phyloP scores from a whole-genome alignment of 2,797 vertebrate species.

The Labeo calbasu region DNA sequence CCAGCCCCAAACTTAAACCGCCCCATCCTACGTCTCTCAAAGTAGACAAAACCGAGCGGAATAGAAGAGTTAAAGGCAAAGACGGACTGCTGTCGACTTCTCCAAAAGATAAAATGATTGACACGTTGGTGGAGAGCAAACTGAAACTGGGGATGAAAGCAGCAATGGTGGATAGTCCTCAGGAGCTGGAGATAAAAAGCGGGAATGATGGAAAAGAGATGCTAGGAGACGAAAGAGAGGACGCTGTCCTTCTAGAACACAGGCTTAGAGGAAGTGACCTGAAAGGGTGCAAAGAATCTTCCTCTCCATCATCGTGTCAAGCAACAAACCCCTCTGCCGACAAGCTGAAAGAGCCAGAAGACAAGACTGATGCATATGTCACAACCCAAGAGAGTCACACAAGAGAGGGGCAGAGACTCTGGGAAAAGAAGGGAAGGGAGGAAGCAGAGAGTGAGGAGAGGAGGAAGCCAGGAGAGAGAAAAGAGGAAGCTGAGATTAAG shows the following conservation, averaged over 20 bases:
- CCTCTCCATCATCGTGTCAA: not conserved
- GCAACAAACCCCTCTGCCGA: not conserved
- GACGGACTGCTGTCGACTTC: not conserved
- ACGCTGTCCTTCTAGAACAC: not conserved
- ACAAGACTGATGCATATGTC: constrained; percentile 34
- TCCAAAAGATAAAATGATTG: not conserved
- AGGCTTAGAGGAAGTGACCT: constrained; percentile 5
- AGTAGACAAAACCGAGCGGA: constrained; percentile 15
- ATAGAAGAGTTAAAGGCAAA: not conserved
- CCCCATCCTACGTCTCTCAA: not conserved
- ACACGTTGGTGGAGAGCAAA: not conserved
- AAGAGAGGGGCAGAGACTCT: not conserved
- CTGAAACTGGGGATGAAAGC: constrained; percentile 1
- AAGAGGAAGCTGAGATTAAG: not conserved
- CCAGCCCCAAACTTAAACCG: constrained; percentile 33
- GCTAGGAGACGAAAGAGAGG: not conserved
- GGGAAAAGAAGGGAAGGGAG: constrained; percentile 26
- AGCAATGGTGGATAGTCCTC: constrained; percentile 7
- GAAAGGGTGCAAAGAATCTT: not conserved
- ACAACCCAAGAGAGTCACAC: constrained; percentile 23
- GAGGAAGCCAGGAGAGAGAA: not conserved
- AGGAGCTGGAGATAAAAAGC: not conserved
- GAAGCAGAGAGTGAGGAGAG: constrained; percentile 35
- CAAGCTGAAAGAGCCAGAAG: not conserved
- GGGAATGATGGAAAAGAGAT: not conserved